Conservation (phyloP, 1,140 invertebrate genomes). For the Sitophilus oryzae region DNA sequence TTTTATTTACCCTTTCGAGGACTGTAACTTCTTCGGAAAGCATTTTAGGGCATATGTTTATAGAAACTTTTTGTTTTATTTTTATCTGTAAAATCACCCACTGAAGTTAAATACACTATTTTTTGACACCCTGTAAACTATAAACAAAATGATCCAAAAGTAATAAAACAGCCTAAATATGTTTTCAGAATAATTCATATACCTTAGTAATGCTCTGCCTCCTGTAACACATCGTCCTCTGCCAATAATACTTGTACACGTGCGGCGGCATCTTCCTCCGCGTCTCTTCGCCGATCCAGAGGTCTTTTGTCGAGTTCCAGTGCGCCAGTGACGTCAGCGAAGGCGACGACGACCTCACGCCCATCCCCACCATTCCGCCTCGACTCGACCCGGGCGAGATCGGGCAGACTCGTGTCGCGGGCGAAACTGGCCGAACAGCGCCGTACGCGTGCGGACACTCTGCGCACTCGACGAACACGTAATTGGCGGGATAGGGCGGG, state of each 20-base stretch:
- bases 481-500: too few relatives aligned
- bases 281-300: constrained; percentile 65
- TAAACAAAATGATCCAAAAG: too few relatives aligned
- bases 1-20: too few relatives aligned
- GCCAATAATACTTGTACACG: constrained; percentile 64
- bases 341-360: constrained; percentile 21
- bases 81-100: too few relatives aligned
- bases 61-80: too few relatives aligned
- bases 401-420: constrained; percentile 35
- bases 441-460: constrained; percentile 34
- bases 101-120: too few relatives aligned
- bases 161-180: too few relatives aligned
- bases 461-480: constrained; percentile 14
- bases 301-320: constrained; percentile 35
- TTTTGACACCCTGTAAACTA: too few relatives aligned
- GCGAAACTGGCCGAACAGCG: constrained; percentile 34
- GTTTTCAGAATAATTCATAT: too few relatives aligned
- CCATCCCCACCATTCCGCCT: constrained; percentile 22
- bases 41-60: too few relatives aligned
- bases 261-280: constrained; percentile 56
- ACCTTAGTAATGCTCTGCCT: constrained; percentile 53
- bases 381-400: constrained; percentile 11
- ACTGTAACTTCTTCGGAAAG: too few relatives aligned
- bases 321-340: constrained; percentile 31
- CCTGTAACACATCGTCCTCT: constrained; percentile 49